Percentiles rank a stretch among this genome's conserved stretches.
Evolutionary conservation across 2,113 vertebrate genomes (phyloP).

Genomic region (Triplophysa siluroides): DNA sequence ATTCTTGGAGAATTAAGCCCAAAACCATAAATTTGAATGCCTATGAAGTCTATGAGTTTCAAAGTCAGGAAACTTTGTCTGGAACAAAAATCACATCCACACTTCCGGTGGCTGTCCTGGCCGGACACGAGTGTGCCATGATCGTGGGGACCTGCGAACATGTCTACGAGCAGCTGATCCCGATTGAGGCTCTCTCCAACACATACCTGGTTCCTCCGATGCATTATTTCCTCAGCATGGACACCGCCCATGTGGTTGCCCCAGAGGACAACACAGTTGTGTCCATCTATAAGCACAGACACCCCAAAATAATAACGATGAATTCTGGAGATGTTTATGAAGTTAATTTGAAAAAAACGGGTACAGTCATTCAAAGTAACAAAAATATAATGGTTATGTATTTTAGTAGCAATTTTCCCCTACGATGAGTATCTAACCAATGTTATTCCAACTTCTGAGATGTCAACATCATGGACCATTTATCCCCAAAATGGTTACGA

Average conservation of each 20-base stretch:
- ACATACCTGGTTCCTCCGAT: constrained; percentile 56
- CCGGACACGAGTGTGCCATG: constrained; percentile 51
- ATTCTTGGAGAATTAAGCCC: background rate
- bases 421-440: constrained; percentile 53
- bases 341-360: background rate
- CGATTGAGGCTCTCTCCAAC: constrained; percentile 47
- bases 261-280: constrained; percentile 56
- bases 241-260: constrained; percentile 53
- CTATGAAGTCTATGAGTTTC: constrained; percentile 52
- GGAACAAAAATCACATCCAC: constrained; percentile 51
- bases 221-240: background rate
- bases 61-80: constrained; percentile 36
- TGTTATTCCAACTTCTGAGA: constrained; percentile 52
- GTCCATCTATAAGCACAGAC: background rate
- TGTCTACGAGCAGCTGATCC: constrained; percentile 58
- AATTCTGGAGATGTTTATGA: constrained; percentile 39
- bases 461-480: constrained; percentile 56
- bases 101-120: constrained; percentile 54
- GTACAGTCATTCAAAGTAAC: constrained; percentile 45
- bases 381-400: constrained; percentile 63
- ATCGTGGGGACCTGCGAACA: constrained; percentile 47
- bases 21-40: constrained; percentile 38
- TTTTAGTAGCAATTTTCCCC: constrained; percentile 52
- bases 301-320: constrained; percentile 10
- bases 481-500: constrained; percentile 39